Evolutionary conservation across 2,888 invertebrate genomes (phyloP).

Genomic region (Drosophila flavopinicola): DNA sequence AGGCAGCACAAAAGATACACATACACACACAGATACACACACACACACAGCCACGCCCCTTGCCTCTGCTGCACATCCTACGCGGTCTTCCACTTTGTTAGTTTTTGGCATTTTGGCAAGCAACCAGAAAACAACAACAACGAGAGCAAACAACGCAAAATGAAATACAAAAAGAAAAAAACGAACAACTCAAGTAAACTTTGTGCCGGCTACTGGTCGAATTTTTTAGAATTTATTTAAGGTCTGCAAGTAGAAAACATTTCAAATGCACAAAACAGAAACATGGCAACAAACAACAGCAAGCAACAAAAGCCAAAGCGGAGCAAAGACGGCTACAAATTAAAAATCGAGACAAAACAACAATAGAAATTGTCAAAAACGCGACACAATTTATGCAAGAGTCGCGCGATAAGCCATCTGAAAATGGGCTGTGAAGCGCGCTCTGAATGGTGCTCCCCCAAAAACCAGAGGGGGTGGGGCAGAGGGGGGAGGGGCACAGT

Average conservation of each 20-base stretch:
- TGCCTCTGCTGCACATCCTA: conserved; percentile 51
- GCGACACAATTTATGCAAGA: conserved; percentile 67
- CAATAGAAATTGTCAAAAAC: conserved; percentile 70
- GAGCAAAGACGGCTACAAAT: conserved; percentile 42
- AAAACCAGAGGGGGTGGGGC: too few relatives aligned
- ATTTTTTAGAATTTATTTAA: conserved; percentile 64
- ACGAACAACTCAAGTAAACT: conserved; percentile 53
- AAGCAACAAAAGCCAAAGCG: conserved; percentile 17
- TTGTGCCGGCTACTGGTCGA: conserved; percentile 42
- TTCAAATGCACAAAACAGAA: conserved; percentile 52
- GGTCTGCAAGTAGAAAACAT: conserved; percentile 52
- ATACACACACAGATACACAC: conserved; percentile 31
- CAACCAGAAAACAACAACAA: conserved; percentile 52
- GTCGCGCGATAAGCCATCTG: conserved; percentile 67
- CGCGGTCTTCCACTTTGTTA: conserved; percentile 68
- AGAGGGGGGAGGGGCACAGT: not conserved
- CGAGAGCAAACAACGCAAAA: not conserved
- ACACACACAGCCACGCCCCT: conserved; percentile 37
- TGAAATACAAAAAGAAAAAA: conserved; percentile 8
- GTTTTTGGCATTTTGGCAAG: conserved; percentile 71
- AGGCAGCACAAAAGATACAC: conserved; percentile 60
- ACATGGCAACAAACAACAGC: conserved; percentile 11
- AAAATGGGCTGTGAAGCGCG: conserved; percentile 35
- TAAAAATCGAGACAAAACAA: conserved; percentile 58
- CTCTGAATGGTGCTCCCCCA: not conserved